Conservation (phyloP, 2,113 vertebrate species). For the Xenopus laevis region DNA sequence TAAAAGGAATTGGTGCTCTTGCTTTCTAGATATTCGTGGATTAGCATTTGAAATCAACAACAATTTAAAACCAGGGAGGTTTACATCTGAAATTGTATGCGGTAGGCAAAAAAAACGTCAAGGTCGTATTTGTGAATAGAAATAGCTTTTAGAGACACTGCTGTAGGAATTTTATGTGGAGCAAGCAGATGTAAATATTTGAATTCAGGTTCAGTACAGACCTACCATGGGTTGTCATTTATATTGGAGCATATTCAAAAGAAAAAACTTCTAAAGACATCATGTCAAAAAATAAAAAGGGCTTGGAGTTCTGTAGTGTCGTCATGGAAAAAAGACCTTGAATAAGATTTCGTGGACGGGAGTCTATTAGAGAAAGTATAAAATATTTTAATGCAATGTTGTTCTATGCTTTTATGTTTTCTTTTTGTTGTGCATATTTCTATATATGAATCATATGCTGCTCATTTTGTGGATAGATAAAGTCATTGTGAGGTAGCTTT, state of each 20-base stretch:
- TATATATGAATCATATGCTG: no score
- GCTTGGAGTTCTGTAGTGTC: no score
- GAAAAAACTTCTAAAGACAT: slow-evolving; percentile 4
- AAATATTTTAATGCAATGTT: no score
- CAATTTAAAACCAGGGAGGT: background rate
- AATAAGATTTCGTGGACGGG: slow-evolving; percentile 20
- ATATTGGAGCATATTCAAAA: slow-evolving; percentile 6
- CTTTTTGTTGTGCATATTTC: no score
- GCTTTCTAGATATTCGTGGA: background rate
- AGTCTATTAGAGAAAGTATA: background rate
- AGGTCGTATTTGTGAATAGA: slow-evolving; percentile 18
- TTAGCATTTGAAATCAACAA: slow-evolving; percentile 14
- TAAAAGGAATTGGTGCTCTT: background rate
- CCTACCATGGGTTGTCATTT: background rate
- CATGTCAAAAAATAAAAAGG: no score
- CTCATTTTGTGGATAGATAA: no score
- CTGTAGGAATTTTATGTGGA: background rate
- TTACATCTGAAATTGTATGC: slow-evolving; percentile 17
- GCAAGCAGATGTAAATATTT: slow-evolving; percentile 10
- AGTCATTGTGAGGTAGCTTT: no score
- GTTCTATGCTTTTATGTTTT: no score
- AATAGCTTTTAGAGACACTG: slow-evolving; percentile 9
- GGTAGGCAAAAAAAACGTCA: slow-evolving; percentile 3
- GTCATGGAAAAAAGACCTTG: slow-evolving; percentile 9
- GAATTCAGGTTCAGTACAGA: background rate